phyloP scores from a whole-genome alignment of 2,888 invertebrate genomes.

The Cybosia mesomella region DNA sequence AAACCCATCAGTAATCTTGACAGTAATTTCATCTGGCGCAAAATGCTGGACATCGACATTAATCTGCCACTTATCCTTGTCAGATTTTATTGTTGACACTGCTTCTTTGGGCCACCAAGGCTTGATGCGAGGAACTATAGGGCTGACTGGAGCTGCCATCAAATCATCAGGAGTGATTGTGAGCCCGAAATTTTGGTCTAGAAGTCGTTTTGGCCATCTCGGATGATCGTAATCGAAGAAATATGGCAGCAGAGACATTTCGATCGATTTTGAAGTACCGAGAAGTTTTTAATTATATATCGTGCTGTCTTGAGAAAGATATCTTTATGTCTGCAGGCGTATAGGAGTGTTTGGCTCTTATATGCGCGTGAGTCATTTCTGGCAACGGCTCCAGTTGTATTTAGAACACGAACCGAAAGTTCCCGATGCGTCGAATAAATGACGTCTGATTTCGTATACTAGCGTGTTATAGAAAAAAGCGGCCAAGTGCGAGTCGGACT shows the following conservation, averaged over 20 bases:
- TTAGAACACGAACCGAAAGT: conserved; percentile 52
- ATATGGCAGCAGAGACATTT: conserved; percentile 74
- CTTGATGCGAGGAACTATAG: conserved; percentile 61
- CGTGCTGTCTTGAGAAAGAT: conserved; percentile 39
- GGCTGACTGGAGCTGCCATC: conserved; percentile 63
- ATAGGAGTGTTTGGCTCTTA: conserved; percentile 25
- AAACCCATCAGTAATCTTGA: conserved; percentile 90
- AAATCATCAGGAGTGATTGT: conserved; percentile 78
- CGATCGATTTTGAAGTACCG: not conserved
- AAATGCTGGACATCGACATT: conserved; percentile 93
- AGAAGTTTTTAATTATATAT: not conserved
- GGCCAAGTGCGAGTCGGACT: too few relatives aligned
- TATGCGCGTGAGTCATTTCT: conserved; percentile 44
- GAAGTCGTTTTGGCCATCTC: conserved; percentile 73
- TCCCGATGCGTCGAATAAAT: conserved; percentile 53
- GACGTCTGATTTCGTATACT: conserved; percentile 12
- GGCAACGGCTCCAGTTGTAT: conserved; percentile 43
- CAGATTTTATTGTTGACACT: conserved; percentile 81
- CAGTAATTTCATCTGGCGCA: conserved; percentile 91
- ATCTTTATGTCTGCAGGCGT: conserved; percentile 48
- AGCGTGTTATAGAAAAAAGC: not conserved
- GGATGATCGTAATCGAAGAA: conserved; percentile 73
- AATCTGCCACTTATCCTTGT: conserved; percentile 88
- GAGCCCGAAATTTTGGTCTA: conserved; percentile 80
- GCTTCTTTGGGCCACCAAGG: conserved; percentile 78